phyloP scores from a whole-genome alignment of 2,888 invertebrate species.

The Alviniconcha strummeri region DNA sequence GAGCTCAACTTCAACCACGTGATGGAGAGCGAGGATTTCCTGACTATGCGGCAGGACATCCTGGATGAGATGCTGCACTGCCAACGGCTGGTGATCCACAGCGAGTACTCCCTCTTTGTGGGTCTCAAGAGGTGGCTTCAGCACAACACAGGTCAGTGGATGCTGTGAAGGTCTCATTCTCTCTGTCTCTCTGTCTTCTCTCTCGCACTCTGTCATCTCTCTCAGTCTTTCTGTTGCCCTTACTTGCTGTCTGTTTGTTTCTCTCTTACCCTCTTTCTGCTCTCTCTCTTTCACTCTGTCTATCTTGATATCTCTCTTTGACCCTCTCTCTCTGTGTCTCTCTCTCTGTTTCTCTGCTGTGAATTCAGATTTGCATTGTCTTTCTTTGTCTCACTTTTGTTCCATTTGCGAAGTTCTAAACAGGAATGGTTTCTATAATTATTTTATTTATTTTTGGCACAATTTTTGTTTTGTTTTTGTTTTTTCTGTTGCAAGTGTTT shows the following conservation, averaged over 20 bases:
- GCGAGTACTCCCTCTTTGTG: conserved; percentile 89
- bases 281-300: too few relatives aligned
- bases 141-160: conserved; percentile 16
- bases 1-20: conserved; percentile 93
- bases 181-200: not conserved
- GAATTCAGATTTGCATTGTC: too few relatives aligned
- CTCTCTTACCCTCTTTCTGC: not conserved
- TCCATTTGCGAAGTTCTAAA: too few relatives aligned
- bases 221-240: not conserved
- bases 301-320: too few relatives aligned
- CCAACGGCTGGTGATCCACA: conserved; percentile 90
- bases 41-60: conserved; percentile 87
- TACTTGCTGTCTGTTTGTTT: not conserved
- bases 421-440: too few relatives aligned
- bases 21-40: conserved; percentile 86
- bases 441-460: too few relatives aligned
- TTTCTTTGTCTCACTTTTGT: too few relatives aligned
- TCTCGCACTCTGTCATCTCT: not conserved
- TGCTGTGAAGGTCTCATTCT: too few relatives aligned
- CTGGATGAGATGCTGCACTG: conserved; percentile 86
- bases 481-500: too few relatives aligned
- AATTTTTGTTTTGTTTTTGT: too few relatives aligned
- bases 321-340: not conserved
- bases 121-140: conserved; percentile 87
- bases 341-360: too few relatives aligned